A percentile compares a stretch with the other conserved stretches of the same genome.
These are phyloP conservation scores for Hydropsyche tenuis DNA, from an alignment of 1,140 invertebrate genomes.

Conservation along the genomic window DNA sequence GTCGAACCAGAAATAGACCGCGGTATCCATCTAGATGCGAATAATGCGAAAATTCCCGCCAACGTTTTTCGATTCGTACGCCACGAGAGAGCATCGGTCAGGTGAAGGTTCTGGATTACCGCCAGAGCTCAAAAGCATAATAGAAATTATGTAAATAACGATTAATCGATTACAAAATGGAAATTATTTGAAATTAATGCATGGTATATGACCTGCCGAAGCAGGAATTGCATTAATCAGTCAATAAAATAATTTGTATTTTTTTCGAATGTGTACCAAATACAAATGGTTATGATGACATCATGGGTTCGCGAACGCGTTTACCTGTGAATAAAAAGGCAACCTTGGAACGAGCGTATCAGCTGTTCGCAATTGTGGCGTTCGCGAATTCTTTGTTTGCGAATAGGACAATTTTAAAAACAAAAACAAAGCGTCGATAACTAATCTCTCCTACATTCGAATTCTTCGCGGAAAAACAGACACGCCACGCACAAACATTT, in stretches of 20 bases:
- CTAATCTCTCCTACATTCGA: too few species aligned
- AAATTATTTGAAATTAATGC: too few species aligned
- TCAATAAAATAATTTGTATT: too few species aligned
- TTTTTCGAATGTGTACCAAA: too few species aligned
- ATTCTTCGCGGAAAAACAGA: too few species aligned
- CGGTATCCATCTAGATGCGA: too few species aligned
- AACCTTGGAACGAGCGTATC: slow-evolving; percentile 22
- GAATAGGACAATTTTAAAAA: too few species aligned
- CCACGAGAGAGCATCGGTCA: neutral
- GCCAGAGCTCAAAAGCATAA: neutral
- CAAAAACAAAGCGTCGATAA: too few species aligned
- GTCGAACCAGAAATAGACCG: neutral
- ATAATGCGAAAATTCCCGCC: slow-evolving; percentile 8
- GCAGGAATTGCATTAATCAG: too few species aligned
- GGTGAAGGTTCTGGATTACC: neutral
- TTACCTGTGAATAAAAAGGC: slow-evolving; percentile 11
- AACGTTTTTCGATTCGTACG: neutral
- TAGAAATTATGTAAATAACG: too few species aligned
- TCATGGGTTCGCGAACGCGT: neutral
- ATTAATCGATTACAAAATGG: too few species aligned
- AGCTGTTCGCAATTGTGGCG: slow-evolving; percentile 21
- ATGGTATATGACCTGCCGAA: too few species aligned
- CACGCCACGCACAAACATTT: neutral
- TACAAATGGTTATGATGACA: slow-evolving; percentile 8
- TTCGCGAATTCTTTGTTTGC: neutral